These are phyloP conservation scores for Sylvilagus bachmani DNA, from an alignment of 2,113 vertebrate species.

Conservation along the genomic window DNA sequence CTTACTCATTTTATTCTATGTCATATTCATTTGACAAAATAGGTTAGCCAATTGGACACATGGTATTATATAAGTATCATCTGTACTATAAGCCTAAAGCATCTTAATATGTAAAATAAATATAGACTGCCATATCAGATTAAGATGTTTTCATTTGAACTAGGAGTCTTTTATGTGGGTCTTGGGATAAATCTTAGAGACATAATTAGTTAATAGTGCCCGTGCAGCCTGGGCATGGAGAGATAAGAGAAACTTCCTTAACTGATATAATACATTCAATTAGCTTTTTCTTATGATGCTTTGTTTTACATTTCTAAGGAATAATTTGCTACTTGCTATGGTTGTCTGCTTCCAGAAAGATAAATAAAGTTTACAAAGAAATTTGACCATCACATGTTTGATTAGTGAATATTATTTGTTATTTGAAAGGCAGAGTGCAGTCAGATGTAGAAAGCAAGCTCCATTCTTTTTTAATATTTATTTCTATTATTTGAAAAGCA, in stretches of 20 bases:
- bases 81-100: not conserved
- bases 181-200: slow-evolving; percentile 56
- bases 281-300: slow-evolving; percentile 45
- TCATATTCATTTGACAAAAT: not conserved
- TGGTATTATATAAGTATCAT: not conserved
- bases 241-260: slow-evolving; percentile 2
- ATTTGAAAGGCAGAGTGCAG: no score
- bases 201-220: slow-evolving; percentile 57
- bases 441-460: no score
- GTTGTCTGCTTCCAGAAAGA: not conserved
- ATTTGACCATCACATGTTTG: not conserved
- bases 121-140: slow-evolving; percentile 18
- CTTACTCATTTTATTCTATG: not conserved
- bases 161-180: slow-evolving; percentile 49
- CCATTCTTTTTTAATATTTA: no score
- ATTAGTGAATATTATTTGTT: no score
- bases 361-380: not conserved
- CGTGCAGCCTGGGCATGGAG: not conserved
- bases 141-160: slow-evolving; percentile 69
- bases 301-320: slow-evolving; percentile 47
- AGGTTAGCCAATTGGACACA: not conserved
- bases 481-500: no score
- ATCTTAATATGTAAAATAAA: slow-evolving; percentile 64
- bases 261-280: not conserved
- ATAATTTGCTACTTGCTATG: not conserved